phyloP scores from a whole-genome alignment of 2,797 vertebrate species.

The Tympanoctomys barrerae region DNA sequence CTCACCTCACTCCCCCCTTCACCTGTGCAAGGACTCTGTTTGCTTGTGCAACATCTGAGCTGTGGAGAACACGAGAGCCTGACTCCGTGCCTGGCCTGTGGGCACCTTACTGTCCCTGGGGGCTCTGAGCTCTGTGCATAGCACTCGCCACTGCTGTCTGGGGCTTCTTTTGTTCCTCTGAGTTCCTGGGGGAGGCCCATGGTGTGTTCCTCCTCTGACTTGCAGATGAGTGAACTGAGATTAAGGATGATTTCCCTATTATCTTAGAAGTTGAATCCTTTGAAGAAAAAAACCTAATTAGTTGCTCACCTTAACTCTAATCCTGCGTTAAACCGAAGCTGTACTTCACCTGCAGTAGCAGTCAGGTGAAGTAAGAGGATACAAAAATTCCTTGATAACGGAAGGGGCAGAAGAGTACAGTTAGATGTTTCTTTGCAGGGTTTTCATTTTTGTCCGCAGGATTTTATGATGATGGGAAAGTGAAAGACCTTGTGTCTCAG shows the following conservation, averaged over 20 bases:
- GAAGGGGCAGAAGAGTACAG: background rate
- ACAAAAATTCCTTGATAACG: constrained; percentile 56
- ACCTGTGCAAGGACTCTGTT: background rate
- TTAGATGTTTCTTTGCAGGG: background rate
- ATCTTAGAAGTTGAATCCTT: constrained; percentile 60
- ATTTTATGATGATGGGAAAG: background rate
- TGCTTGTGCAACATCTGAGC: background rate
- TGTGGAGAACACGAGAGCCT: background rate
- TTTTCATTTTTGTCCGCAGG: constrained; percentile 1
- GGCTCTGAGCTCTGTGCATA: background rate
- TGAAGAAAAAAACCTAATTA: constrained; percentile 56
- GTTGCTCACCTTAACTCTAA: constrained; percentile 55
- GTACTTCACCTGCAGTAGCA: background rate
- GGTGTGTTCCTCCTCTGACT: background rate
- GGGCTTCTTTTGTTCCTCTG: background rate
- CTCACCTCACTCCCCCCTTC: background rate
- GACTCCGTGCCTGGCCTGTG: background rate
- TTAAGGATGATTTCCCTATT: background rate
- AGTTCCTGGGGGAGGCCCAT: background rate
- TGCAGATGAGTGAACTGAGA: background rate
- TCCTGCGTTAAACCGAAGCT: background rate
- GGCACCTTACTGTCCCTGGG: background rate
- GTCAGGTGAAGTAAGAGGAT: constrained; percentile 72
- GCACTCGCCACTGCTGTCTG: background rate
- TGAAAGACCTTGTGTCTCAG: background rate